Evolutionary conservation across 2,797 vertebrate genomes (phyloP), one percentile per base, ranked within the genome.

Genomic region (Saxicola maurus): DNA sequence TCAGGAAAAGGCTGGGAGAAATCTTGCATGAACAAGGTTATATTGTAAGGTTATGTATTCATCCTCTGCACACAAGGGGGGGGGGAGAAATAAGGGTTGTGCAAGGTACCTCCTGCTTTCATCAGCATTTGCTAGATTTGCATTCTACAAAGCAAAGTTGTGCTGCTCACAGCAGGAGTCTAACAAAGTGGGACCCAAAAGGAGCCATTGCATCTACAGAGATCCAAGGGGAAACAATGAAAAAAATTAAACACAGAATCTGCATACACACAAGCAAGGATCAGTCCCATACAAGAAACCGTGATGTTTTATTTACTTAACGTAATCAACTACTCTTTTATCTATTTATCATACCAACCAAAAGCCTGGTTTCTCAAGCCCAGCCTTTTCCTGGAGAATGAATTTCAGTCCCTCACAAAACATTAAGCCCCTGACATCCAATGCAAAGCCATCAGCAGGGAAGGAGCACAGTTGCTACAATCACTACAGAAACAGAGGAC

Each of bases 361-460:
- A 91, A 91, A 91, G 52, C 35, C 61, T 53, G 12, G 4, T 85
- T 94, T 59, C 42, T 91, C 40, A 86, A 87, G 52, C 13, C 35
- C 17, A 77, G 46, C 21, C 7, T 86, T 43, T 51, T 79, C 42
- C 59, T 62, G 17, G 5, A 80, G n/a, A 46, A 81, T 28, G 48
- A 86, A 59, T 71, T 81, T n/a, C 30, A 82, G 18, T 37, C 9
- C 33, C 15, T 67, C 62, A 23, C 2, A 1, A 45, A 48, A 42
- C 13, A 75, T 31, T 51, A 80, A 42, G 45, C 19, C 33, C 33
- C 31, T n/a, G 20, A 40, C 31, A 57, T 33, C 24, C 64, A 62
- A 15, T 18, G 38, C 37, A 86, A 89, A 91, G 49, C 27, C 42
- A 53, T 33, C 15, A 68, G 40, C 23, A 59, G 8, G 10, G 27